Evolutionary conservation across 2,797 vertebrate species (phyloP), one percentile per base, ranked within the genome.

Genomic region (Lemur catta): DNA sequence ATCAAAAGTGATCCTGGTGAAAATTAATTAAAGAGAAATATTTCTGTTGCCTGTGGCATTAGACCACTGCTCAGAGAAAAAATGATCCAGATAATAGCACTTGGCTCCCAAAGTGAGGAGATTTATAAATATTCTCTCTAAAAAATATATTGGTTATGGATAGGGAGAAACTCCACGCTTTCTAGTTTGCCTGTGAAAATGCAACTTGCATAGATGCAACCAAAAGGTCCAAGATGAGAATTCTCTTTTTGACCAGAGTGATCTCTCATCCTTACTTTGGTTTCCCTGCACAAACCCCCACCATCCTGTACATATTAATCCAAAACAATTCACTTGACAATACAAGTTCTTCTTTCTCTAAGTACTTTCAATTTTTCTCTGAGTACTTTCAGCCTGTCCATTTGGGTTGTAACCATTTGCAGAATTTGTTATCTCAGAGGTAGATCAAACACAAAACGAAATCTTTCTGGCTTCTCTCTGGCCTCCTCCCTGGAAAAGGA

Each of bases 361-460:
- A 28, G 28, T 28, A 52, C 52, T 71, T 72, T 38, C 82, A 30
- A 33, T 28, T 82, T 86, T 61, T 75, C 82, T 93, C 43, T 20
- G 14, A 89, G 61, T n/a, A 63, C 46, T 89, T 59, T 84, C 48
- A 82, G 71, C 52, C 59, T 59, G 20, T 72, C 84, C 35, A 26
- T 24, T 84, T 94, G 82, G 55, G 61, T 59, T 65, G 6, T 38
- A 86, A 43, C 15, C 71, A 76, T 78, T 38, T 85, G 46, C 63
- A 71, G 69, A 92, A 65, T 30, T 57, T 52, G 59, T 26, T 85
- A 46, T 35, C 55, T 94, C 72, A 43, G 80, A 95, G 52, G 63
- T 59, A 57, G 80, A 82, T 96, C 69, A 95, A 86, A 96, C 50
- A 71, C 28, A 78, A 95, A 94, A 96, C n/a, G 41, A 84, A 86